Base-by-base conservation (phyloP, 2,797 vertebrate species). In the Sebastolobus alascanus region DNA sequence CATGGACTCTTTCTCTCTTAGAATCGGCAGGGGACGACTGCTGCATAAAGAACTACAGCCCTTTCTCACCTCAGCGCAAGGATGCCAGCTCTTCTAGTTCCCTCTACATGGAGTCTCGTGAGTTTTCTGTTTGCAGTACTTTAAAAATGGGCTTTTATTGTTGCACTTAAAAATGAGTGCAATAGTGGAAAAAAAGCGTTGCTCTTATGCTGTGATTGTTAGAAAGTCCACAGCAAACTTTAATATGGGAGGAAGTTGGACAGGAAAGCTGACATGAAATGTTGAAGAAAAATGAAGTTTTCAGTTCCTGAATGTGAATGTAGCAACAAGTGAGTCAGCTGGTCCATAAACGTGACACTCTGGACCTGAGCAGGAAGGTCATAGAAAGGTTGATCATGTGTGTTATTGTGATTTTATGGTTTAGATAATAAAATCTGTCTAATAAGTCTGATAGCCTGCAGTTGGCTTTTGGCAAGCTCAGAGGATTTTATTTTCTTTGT, bases 41-140 rank as follows among this genome's bases (percentile, higher is more conserved):
- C 11, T 85, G 88, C 77, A 85, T 91, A 82, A 96, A 93, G 90
- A 95, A 93, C 74, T 95, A 82, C 0, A 82, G 95, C 67, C 93
- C 95, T 38, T 96, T 95, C 86, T 96, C 96, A 69, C 86, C 92
- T 9, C 96, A 94, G 83, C 90, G 89, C 90, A 95, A 94, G 6
- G 95, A 96, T 68, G 82, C 85, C 89, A 96, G 95, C 90, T 92
- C 94, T 25, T 78, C 95, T 64, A 94, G 93, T 71, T 97, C 97
- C 12, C 92, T 97, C 37, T 97, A 96, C 87, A 93, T 97, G 96
- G 97, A 98, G 82, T 95, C 97, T 0, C 92, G 97, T 97, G 84
- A 97, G 96, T 95, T 61, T 67, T 40, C 38, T 46, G 14, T 60
- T 78, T 55, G 18, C 8, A 14, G 1, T 25, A 35, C 9, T 35